phyloP scores from a whole-genome alignment of 2,888 invertebrate species.

The Luperina testacea region DNA sequence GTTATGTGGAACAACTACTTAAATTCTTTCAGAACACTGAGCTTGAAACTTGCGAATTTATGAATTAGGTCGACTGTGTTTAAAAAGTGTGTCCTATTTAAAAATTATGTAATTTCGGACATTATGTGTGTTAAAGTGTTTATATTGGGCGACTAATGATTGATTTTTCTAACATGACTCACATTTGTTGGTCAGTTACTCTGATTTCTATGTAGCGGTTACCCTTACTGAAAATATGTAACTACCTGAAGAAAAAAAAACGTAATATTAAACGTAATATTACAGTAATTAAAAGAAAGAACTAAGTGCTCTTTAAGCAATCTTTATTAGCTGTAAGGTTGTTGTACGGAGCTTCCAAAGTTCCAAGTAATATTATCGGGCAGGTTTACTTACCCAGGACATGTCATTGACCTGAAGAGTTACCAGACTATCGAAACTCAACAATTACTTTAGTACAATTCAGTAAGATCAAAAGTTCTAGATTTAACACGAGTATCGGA shows the following conservation, averaged over 20 bases:
- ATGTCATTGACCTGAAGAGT: constrained; percentile 49
- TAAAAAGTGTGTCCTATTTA: constrained; percentile 65
- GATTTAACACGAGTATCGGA: constrained; percentile 19
- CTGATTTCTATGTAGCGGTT: constrained; percentile 5
- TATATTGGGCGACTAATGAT: constrained; percentile 42
- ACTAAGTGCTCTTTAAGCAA: constrained; percentile 14
- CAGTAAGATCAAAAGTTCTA: constrained; percentile 33
- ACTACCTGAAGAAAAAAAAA: background rate
- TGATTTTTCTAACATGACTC: constrained; percentile 39
- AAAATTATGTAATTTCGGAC: constrained; percentile 70
- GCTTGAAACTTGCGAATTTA: constrained; percentile 66
- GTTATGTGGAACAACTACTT: constrained; percentile 69
- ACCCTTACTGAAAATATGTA: background rate
- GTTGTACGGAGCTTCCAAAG: constrained; percentile 23
- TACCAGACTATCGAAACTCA: constrained; percentile 32
- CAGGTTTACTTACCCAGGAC: constrained; percentile 18
- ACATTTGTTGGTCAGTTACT: constrained; percentile 16
- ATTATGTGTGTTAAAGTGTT: constrained; percentile 62
- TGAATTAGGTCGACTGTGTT: constrained; percentile 71
- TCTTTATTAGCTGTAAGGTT: constrained; percentile 12
- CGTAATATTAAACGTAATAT: background rate
- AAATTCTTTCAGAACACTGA: constrained; percentile 69
- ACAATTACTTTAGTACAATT: constrained; percentile 22
- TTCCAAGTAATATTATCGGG: constrained; percentile 28
- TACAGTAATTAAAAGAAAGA: background rate